phyloP scores from a whole-genome alignment of 2,797 vertebrate genomes.

The Crossoptilon crossoptilon region DNA sequence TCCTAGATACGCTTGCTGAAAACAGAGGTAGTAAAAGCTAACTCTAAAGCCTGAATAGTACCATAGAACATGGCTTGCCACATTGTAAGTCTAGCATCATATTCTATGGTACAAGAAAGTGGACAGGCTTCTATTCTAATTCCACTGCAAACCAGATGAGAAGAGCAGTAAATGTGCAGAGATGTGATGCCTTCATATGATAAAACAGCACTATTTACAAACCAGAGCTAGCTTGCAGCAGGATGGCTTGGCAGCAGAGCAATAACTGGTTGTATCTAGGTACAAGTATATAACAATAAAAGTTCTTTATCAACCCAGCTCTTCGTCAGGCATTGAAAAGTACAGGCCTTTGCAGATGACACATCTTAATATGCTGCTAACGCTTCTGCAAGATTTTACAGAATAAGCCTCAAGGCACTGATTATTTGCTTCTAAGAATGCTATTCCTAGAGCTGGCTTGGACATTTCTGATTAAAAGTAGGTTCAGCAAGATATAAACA shows the following conservation, averaged over 20 bases:
- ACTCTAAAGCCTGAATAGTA: not conserved
- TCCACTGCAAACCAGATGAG: not conserved
- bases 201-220: not conserved
- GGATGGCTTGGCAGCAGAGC: not conserved
- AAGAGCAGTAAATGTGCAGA: not conserved
- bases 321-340: not conserved
- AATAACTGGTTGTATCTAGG: not conserved
- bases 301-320: not conserved
- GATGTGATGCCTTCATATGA: not conserved
- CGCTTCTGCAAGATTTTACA: not conserved
- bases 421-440: not conserved
- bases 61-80: not conserved
- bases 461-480: not conserved
- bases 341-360: not conserved
- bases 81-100: not conserved
- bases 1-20: not conserved
- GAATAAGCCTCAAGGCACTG: not conserved
- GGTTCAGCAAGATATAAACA: not conserved
- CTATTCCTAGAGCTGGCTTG: not conserved
- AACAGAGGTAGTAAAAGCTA: not conserved
- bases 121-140: not conserved
- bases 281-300: not conserved
- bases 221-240: not conserved
- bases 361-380: not conserved
- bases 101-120: not conserved